A percentile compares a stretch with the other conserved stretches of the same genome.
Evolutionary conservation across 1,140 invertebrate genomes (phyloP).

Genomic region (Cotesia glomerata): DNA sequence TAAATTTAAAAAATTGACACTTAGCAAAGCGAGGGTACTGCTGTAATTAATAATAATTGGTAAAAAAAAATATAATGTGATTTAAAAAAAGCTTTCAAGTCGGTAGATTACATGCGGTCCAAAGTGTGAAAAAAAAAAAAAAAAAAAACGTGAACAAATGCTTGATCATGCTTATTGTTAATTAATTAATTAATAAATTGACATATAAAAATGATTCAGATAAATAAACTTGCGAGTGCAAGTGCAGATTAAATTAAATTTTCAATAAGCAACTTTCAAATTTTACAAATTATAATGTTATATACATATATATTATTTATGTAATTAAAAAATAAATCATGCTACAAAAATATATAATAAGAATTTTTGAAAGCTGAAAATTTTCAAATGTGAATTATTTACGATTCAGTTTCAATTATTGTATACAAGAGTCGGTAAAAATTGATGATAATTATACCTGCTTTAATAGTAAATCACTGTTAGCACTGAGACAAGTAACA

Average conservation of each 20-base stretch:
- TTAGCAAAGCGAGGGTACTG: no score
- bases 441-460: conserved; percentile 70
- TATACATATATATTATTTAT: no score
- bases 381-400: no score
- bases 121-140: conserved; percentile 42
- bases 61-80: not conserved
- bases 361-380: no score
- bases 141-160: not conserved
- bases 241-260: not conserved
- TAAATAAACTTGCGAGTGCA: conserved; percentile 3
- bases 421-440: not conserved
- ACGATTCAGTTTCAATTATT: not conserved
- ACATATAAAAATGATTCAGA: not conserved
- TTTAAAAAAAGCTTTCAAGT: conserved; percentile 53
- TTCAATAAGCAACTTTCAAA: no score
- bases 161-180: conserved; percentile 30
- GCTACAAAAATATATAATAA: no score
- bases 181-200: conserved; percentile 4
- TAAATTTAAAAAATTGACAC: no score
- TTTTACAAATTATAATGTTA: no score
- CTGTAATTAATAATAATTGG: not conserved
- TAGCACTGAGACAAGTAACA: conserved; percentile 89
- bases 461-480: conserved; percentile 94
- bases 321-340: no score
- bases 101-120: conserved; percentile 62